Evolutionary conservation across 2,888 invertebrate genomes (phyloP).

Genomic region (Aspidapion aeneum): DNA sequence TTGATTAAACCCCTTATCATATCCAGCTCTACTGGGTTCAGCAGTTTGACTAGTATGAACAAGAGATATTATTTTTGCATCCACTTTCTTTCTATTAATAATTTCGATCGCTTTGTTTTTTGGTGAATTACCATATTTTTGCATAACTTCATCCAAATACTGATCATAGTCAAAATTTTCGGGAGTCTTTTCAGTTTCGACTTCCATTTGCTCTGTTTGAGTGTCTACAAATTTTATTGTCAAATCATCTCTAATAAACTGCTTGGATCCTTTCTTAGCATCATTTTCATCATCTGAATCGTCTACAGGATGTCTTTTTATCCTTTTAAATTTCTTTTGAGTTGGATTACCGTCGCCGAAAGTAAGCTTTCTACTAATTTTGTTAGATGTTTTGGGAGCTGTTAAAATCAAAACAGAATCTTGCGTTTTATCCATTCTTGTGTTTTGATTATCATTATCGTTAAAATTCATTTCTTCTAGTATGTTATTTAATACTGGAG

Average conservation of each 20-base stretch:
- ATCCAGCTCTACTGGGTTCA: neutral
- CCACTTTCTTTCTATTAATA: slow-evolving; percentile 10
- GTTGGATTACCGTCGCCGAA: neutral
- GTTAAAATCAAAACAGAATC: slow-evolving; percentile 5
- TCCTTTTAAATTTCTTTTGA: slow-evolving; percentile 23
- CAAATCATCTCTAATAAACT: slow-evolving; percentile 35
- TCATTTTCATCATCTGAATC: slow-evolving; percentile 24
- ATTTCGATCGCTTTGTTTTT: slow-evolving; percentile 5
- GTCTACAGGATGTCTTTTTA: slow-evolving; percentile 21
- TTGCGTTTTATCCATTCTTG: slow-evolving; percentile 7
- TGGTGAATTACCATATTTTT: slow-evolving; percentile 23
- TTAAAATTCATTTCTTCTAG: neutral
- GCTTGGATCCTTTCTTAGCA: slow-evolving; percentile 1
- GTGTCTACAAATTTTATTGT: slow-evolving; percentile 34
- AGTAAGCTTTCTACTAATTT: slow-evolving; percentile 13
- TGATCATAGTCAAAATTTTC: slow-evolving; percentile 28
- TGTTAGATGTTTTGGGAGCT: slow-evolving; percentile 4
- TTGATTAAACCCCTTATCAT: neutral
- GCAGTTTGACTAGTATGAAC: neutral
- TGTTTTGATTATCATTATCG: neutral
- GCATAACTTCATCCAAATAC: slow-evolving; percentile 26
- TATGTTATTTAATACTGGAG: neutral
- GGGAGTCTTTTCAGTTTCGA: neutral
- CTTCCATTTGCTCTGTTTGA: slow-evolving; percentile 14
- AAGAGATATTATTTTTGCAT: slow-evolving; percentile 1